Evolutionary conservation across 1,140 invertebrate species (phyloP), one percentile per base, ranked within the genome.

Genomic region (Listronotus bonariensis): DNA sequence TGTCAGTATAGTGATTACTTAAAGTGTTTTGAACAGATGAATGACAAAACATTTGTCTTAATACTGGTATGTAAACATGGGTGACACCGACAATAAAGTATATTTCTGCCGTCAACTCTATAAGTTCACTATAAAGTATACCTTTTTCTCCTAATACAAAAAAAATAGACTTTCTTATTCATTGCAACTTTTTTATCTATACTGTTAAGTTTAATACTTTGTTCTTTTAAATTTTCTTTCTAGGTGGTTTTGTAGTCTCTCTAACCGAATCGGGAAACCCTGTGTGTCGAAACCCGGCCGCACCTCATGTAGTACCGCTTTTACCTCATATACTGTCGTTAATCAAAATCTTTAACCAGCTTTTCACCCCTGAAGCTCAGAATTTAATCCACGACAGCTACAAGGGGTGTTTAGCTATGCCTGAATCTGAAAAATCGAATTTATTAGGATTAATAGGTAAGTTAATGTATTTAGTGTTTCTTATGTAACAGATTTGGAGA

Each of bases 301-400:
- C 90, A 7, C 86, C 86, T 31, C 91, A 95, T 75, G 85, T 95
- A 65, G 84, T 92, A 65, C 89, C 89, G 2, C 75, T 94, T 40
- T 77, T 96, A 45, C 89, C 91, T 5, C 87, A 90, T 65, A 82
- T 95, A 3, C 85, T 96, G 26, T 82, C 86, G 8, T 79, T 96
- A 9, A 82, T 87, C 55, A 86, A 91, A 65, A 85, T 89, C 8
- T 85, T 93, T 70, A 94, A 95, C 79, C 87, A 87, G 68, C 79
- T 95, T 38, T 94, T 92, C 77, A 86, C 86, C 14, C 88, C 89
- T 8, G 83, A 86, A 14, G 88, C 86, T 2, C 72, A 88, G 56
- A 74, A 79, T 11, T 73, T 82, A 15, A 79, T 92, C 1, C 85
- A 87, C 15, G 83, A 87, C 73, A 88, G 87, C 51, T 93, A 88